A percentile compares a stretch with the other conserved stretches of the same genome.
These are phyloP conservation scores for Crypturellus tataupa DNA, from an alignment of 2,797 vertebrate genomes.

Conservation along the genomic window DNA sequence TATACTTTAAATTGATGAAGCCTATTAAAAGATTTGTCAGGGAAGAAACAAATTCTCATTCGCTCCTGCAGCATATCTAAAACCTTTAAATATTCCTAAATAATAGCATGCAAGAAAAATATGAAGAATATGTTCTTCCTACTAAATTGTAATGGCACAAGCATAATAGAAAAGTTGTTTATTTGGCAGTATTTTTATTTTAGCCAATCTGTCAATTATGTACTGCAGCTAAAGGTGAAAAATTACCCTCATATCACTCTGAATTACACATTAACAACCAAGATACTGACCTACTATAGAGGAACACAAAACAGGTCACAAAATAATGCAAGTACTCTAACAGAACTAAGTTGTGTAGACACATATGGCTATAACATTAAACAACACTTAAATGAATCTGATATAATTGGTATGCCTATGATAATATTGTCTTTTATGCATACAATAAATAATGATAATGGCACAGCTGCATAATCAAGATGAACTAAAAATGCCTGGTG, in stretches of 20 bases:
- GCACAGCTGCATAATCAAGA: slow-evolving; percentile 20
- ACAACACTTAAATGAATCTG: slow-evolving; percentile 28
- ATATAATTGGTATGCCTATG: slow-evolving; percentile 26
- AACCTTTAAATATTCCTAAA: neutral
- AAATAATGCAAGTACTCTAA: neutral
- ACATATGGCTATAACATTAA: neutral
- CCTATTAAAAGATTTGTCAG: neutral
- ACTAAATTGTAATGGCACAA: neutral
- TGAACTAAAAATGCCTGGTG: neutral
- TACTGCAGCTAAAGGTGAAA: neutral
- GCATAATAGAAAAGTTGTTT: neutral
- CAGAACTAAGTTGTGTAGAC: neutral
- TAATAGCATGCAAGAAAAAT: no score
- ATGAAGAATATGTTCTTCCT: no score
- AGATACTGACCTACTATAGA: neutral
- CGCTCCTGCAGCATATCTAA: neutral
- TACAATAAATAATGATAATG: slow-evolving; percentile 43
- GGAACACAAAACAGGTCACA: neutral
- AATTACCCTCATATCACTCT: neutral
- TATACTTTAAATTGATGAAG: neutral
- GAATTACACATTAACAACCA: neutral
- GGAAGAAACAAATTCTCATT: neutral
- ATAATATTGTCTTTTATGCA: neutral
- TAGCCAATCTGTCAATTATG: neutral
- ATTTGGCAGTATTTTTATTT: neutral